Conservation (phyloP, 2,113 vertebrate species). For the Parus major region DNA sequence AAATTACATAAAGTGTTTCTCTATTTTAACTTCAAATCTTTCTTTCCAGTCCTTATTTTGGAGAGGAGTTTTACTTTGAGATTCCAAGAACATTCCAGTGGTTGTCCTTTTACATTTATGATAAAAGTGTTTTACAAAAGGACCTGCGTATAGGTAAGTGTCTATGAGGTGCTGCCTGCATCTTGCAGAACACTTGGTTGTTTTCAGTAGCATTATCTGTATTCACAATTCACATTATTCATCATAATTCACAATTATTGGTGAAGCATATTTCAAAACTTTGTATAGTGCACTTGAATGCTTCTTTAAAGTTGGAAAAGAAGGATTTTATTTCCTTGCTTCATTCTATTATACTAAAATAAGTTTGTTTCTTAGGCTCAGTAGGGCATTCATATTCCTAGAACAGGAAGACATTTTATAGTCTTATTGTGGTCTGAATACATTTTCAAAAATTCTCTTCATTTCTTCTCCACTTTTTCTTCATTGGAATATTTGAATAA, state of each 20-base stretch:
- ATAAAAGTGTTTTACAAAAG: slow-evolving; percentile 94
- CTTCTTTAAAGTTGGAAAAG: not conserved
- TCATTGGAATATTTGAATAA: not conserved
- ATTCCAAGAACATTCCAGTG: slow-evolving; percentile 96
- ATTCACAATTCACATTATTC: too few relatives aligned
- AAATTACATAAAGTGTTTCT: not conserved
- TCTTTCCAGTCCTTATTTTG: slow-evolving; percentile 89
- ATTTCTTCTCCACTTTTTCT: not conserved
- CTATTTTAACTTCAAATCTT: not conserved
- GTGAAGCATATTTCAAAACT: not conserved
- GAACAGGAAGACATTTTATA: not conserved
- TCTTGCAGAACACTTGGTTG: not conserved
- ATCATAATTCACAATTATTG: not conserved
- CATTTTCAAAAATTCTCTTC: fast-evolving
- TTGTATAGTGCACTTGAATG: not conserved
- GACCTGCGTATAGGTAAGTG: slow-evolving; percentile 91
- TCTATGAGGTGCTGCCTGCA: not conserved
- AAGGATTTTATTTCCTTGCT: not conserved
- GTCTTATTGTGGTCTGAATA: not conserved
- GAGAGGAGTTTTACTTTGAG: slow-evolving; percentile 98
- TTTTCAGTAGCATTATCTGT: not conserved
- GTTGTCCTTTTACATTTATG: slow-evolving; percentile 97
- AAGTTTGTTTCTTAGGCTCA: not conserved
- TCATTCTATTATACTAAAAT: not conserved
- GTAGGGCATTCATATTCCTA: not conserved